Evolutionary conservation across 2,888 invertebrate species (phyloP), one percentile per base, ranked within the genome.

Genomic region (Sericinus montela): DNA sequence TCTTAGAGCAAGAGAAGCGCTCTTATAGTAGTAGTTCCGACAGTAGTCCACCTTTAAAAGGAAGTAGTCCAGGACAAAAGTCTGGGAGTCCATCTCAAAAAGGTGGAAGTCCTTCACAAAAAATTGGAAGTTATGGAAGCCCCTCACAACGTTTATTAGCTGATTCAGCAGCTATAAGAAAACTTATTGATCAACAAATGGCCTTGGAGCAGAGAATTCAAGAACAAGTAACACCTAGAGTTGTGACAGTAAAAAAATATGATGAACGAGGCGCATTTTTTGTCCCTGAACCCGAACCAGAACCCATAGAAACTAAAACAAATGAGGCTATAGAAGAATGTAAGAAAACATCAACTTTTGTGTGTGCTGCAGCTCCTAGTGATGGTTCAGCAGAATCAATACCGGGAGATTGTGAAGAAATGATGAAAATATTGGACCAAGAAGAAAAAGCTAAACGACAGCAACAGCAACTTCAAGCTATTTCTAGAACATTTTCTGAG

Each of bases 331-430:
- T 65, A 30, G 89, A 89, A 70, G 81, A 84, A 55, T 89, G 89
- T 53, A 70, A 70, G 36, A 89, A 88, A 58, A 56, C 74, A 3
- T 77, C 85, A 6, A 69, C 85, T 1, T 90, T 88, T 49, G 71
- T 86, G 38, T 90, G 89, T 42, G 86, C 85, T 37, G 78, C 84
- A n/a, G 81, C 85, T 28, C 80, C 85, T 2, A 87, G 85, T 54
- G 87, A 86, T 42, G 89, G 87, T 8, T 87, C 89, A 37, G 88
- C 84, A 1, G 88, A 89, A 62, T 89, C 89, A 0, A 86, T 88
- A 51, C 86, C 88, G 80, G 93, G 85, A 84, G 93, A 68, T 72
- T 93, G 75, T 80, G 93, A 70, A 80, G 90, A 75, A 82, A 90
- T 69, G 91, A 91, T 78, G 91, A 91, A 80, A 86, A 80, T 82